Evolutionary conservation across 2,888 invertebrate species (phyloP).

Genomic region (Xestia xanthographa): DNA sequence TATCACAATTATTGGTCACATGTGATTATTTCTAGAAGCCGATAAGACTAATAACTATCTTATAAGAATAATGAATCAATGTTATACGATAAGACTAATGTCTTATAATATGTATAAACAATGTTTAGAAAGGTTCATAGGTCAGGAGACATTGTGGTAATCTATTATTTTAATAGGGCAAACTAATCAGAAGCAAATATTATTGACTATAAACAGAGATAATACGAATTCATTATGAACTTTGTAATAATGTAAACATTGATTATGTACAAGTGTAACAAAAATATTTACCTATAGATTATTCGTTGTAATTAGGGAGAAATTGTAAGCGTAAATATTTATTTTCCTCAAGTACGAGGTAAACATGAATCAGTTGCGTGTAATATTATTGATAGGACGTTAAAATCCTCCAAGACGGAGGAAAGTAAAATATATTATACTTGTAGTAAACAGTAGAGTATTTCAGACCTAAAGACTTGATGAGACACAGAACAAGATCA

Average conservation of each 20-base stretch:
- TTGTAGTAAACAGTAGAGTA: background rate
- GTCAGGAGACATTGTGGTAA: conserved; percentile 21
- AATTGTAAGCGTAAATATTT: conserved; percentile 40
- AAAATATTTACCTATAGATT: conserved; percentile 56
- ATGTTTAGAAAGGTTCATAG: conserved; percentile 36
- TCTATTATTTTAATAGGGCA: conserved; percentile 30
- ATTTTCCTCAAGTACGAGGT: conserved; percentile 17
- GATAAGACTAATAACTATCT: too few species aligned
- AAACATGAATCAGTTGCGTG: conserved; percentile 3
- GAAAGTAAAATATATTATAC: background rate
- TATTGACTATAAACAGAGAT: conserved; percentile 50
- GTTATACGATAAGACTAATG: too few species aligned
- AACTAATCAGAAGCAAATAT: conserved; percentile 58
- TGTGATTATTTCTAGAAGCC: background rate
- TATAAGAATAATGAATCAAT: too few species aligned
- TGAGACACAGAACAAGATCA: background rate
- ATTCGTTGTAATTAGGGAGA: conserved; percentile 33
- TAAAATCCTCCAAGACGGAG: background rate
- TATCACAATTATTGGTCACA: too few species aligned
- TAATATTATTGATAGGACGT: background rate
- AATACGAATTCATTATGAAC: conserved; percentile 45
- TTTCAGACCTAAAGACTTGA: too few species aligned
- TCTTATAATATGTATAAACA: background rate
- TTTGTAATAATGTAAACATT: conserved; percentile 38
- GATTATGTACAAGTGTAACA: conserved; percentile 61